Evolutionary conservation across 2,797 vertebrate species (phyloP).

Genomic region (Melanotaenia nigrans): DNA sequence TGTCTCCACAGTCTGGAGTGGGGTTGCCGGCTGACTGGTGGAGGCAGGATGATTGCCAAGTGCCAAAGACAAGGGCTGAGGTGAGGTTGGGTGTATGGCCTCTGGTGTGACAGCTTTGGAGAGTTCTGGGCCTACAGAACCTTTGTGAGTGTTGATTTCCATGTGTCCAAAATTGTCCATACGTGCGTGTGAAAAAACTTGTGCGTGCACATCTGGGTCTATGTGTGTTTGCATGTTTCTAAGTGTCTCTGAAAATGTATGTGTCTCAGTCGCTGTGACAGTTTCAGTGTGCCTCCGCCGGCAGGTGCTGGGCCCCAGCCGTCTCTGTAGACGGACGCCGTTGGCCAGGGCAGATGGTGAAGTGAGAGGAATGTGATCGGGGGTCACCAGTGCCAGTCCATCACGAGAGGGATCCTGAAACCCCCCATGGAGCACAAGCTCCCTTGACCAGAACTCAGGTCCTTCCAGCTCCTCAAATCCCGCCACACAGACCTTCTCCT

Average conservation of each 20-base stretch:
- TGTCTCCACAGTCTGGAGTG: conserved; percentile 55
- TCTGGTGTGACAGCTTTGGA: conserved; percentile 69
- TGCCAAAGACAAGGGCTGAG: conserved; percentile 67
- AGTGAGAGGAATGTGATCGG: conserved; percentile 58
- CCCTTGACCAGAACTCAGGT: conserved; percentile 80
- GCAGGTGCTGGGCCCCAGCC: conserved; percentile 80
- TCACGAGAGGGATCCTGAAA: conserved; percentile 65
- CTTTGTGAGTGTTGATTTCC: conserved; percentile 51
- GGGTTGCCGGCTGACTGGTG: conserved; percentile 65
- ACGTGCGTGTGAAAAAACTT: conserved; percentile 59
- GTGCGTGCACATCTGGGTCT: conserved; percentile 64
- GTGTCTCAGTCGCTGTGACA: conserved; percentile 57
- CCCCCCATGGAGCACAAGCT: conserved; percentile 73
- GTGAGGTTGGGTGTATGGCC: conserved; percentile 68
- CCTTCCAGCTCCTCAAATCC: conserved; percentile 74
- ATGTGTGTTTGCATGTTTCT: conserved; percentile 77
- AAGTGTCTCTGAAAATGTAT: conserved; percentile 71
- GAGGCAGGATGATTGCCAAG: conserved; percentile 68
- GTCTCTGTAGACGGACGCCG: conserved; percentile 89
- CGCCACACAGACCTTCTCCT: conserved; percentile 71
- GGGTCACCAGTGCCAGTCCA: conserved; percentile 70
- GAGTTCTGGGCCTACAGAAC: conserved; percentile 53
- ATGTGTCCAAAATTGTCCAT: conserved; percentile 78
- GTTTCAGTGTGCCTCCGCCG: conserved; percentile 74
- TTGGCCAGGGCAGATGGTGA: conserved; percentile 87